Evolutionary conservation across 2,797 vertebrate species (phyloP), one percentile per base, ranked within the genome.

Genomic region (Dipus sagitta): DNA sequence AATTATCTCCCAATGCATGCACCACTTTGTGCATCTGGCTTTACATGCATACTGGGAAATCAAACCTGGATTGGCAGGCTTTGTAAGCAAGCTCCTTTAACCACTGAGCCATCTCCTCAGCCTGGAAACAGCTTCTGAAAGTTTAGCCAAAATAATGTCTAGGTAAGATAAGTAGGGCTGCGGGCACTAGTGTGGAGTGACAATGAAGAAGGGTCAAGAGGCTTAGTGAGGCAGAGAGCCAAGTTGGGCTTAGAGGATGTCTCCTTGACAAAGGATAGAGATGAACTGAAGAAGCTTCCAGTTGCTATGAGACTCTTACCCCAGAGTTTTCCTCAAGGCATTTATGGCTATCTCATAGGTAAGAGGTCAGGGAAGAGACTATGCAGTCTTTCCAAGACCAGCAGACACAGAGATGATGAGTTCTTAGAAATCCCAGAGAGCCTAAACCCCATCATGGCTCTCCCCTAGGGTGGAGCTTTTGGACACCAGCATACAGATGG

Each of bases 101-200:
- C 54, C 54, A 12, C 54, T 54, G 54, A 54, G 11, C 54, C 54
- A 54, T 54, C 54, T 54, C 54, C 54, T 17, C 54, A 58, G 54
- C 54, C 54, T 58, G 54, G 58, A 47, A 64, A 7, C 1, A 79
- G 38, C 8, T 79, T 23, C 52, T 76, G 75, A 75, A 80, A 70
- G 10, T 26, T 42, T 42, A 47, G 30, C 58, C 3, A 4, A 23
- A 15, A 17, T 78, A 23, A 20, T 82, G 77, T 17, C 86, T 28
- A 52, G 9, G 8, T 13, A 38, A 42, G 14, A 1, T 23, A 8
- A 38, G 17, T 76, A 28, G 58, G 17, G 34, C 26, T 70, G n/a
- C 13, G 2, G 34, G 64, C 42, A 34, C 13, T 14, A 2, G n/a
- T 64, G 6, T 6, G 13, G 65, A 4, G 0, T 26, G 20, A 1